A percentile compares a stretch with the other conserved stretches of the same genome.
These are phyloP conservation scores for Hypselothyrea guttata DNA, from an alignment of 2,888 invertebrate species.

Conservation along the genomic window DNA sequence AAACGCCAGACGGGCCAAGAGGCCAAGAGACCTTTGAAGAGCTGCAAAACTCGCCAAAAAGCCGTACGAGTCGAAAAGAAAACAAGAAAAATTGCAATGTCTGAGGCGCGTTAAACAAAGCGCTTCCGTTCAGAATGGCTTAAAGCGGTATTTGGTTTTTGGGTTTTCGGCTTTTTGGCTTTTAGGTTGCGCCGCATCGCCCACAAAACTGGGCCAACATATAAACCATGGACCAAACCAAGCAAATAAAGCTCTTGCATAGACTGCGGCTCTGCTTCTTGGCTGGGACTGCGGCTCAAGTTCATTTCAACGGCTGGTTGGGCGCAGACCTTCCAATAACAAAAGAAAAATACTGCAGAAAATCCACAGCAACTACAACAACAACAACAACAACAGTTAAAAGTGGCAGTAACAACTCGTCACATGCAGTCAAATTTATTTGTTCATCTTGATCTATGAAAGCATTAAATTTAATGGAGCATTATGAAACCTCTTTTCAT, in stretches of 20 bases:
- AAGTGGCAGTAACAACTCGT: constrained; percentile 36
- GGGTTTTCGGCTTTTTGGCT: constrained; percentile 21
- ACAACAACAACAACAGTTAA: constrained; percentile 22
- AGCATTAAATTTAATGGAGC: constrained; percentile 79
- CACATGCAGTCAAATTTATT: constrained; percentile 69
- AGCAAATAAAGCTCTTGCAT: neutral
- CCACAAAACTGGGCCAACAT: constrained; percentile 57
- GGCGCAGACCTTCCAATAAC: constrained; percentile 55
- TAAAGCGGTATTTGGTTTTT: constrained; percentile 10
- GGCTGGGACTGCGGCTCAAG: constrained; percentile 57
- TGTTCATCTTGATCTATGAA: constrained; percentile 80
- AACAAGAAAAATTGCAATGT: constrained; percentile 45
- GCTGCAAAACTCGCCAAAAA: constrained; percentile 19
- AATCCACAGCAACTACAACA: constrained; percentile 27
- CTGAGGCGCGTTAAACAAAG: constrained; percentile 67
- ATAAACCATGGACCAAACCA: constrained; percentile 58
- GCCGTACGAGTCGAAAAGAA: constrained; percentile 5
- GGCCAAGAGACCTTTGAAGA: constrained; percentile 25
- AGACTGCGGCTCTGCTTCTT: neutral
- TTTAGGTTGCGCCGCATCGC: constrained; percentile 22
- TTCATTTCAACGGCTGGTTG: constrained; percentile 76
- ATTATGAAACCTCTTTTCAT: constrained; percentile 63
- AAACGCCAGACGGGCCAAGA: no score
- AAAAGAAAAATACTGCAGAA: constrained; percentile 15
- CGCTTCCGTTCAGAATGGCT: constrained; percentile 64